Base-by-base conservation (phyloP, 2,113 vertebrate species). In the Thunnus thynnus region DNA sequence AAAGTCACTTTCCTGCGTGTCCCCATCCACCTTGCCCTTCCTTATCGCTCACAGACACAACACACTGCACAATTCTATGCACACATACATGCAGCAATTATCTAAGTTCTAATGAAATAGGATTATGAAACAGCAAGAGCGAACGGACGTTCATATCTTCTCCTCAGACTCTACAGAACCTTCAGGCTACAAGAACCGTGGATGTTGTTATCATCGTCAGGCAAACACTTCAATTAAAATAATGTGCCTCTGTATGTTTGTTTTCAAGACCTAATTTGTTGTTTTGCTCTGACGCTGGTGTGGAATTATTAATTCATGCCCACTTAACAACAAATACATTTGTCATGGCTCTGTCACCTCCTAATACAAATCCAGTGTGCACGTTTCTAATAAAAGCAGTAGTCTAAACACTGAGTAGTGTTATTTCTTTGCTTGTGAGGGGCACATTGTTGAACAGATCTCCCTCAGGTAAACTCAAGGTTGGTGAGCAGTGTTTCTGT, bases 161-260 rank as follows among this genome's bases (percentile, higher is more conserved):
- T 36, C 68, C n/a, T 47, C 55, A 67, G 25, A 74, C 13, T 54
- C 41, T 1, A n/a, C 5, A 11, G 4, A 75, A 70, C 32, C 72
- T n/a, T 10, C 41, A 25, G 72, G 62, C 74, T 64, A 44, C 30
- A 27, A n/a, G 54, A 58, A 32, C 18, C 0, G 6, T 25, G 47
- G 46, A 72, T 76, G 74, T 64, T 51, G 27, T 69, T 71, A 58
- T 83, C 61, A 32, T 74, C 30, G 16, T 57, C 52, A 13, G 30
- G 44, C 73, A 89, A 84, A 87, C 48, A 56, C 41, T 83, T 65
- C 80, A 66, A 89, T 88, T 76, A 82, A 83, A 89, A 73, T 30
- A 67, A 63, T 57, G 20, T 20, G 56, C 57, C 74, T 67, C 13
- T n/a, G 44, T 44, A 3, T 70, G 51, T 76, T 84, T 82, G 55